phyloP scores from a whole-genome alignment of 2,888 invertebrate genomes.

The Apamea sordens region DNA sequence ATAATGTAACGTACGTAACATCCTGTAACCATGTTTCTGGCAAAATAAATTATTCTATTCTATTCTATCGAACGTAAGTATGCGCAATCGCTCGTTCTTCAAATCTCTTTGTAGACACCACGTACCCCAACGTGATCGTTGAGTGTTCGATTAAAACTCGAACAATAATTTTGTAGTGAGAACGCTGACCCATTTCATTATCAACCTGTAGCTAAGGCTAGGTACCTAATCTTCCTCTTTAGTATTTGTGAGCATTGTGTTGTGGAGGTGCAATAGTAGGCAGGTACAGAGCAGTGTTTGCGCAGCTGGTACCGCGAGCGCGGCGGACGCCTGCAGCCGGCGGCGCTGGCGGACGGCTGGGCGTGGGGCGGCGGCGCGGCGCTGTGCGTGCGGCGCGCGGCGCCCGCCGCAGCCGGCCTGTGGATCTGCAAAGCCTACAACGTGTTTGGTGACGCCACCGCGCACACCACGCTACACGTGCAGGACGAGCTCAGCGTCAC shows the following conservation, averaged over 20 bases:
- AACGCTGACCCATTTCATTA: background rate
- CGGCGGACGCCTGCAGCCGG: conserved; percentile 87
- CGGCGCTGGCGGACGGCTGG: conserved; percentile 82
- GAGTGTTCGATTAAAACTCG: background rate
- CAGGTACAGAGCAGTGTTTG: background rate
- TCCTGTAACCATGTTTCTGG: too few species aligned
- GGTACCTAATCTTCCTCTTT: background rate
- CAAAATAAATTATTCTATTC: too few species aligned
- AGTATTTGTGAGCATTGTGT: background rate
- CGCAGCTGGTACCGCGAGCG: conserved; percentile 90
- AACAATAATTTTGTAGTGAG: background rate
- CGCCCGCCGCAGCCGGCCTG: conserved; percentile 91
- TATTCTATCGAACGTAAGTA: background rate
- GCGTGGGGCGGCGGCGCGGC: conserved; percentile 93
- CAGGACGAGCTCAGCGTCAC: conserved; percentile 91
- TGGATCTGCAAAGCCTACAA: conserved; percentile 93
- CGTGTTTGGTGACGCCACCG: conserved; percentile 92
- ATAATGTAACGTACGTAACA: too few species aligned
- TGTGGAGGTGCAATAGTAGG: background rate
- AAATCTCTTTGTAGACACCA: background rate
- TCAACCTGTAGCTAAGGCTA: background rate
- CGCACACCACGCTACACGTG: conserved; percentile 91
- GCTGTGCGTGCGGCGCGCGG: conserved; percentile 92
- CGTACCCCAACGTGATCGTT: background rate
- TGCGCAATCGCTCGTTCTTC: background rate